These are phyloP conservation scores for Sclerurus mexicanus DNA, from an alignment of 2,113 vertebrate genomes.

Conservation along the genomic window DNA sequence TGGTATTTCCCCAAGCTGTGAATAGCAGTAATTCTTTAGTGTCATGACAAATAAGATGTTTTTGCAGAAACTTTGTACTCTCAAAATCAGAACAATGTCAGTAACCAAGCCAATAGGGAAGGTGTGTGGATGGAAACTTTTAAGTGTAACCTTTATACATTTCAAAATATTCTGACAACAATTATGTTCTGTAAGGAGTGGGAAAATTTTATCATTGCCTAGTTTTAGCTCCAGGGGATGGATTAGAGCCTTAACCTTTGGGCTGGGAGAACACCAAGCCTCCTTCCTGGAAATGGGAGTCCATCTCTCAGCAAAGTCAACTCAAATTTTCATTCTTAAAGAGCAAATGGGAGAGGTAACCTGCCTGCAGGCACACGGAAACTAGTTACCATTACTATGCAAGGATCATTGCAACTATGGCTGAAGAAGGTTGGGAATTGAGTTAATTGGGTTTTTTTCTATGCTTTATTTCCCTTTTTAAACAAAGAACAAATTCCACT, in stretches of 20 bases:
- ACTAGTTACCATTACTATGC: background rate
- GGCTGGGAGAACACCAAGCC: background rate
- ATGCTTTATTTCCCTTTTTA: background rate
- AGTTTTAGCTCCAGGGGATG: slow-evolving; percentile 6
- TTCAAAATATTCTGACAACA: slow-evolving; percentile 10
- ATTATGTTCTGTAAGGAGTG: background rate
- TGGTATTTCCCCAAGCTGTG: background rate
- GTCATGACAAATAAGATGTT: background rate
- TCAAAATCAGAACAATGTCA: background rate
- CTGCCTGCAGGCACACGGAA: background rate
- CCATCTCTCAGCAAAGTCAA: background rate
- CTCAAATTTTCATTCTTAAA: background rate
- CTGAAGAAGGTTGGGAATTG: background rate
- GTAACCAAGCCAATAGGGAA: background rate
- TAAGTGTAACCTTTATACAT: background rate
- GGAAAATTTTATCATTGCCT: background rate
- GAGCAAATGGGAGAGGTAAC: background rate
- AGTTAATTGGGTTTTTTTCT: background rate
- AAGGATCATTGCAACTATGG: background rate
- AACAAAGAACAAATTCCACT: background rate
- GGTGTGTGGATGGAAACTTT: background rate
- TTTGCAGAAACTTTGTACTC: background rate
- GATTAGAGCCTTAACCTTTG: slow-evolving; percentile 37
- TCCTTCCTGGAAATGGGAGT: slow-evolving; percentile 15
- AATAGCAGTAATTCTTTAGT: background rate